phyloP scores from a whole-genome alignment of 2,888 invertebrate genomes.

The Troides aeacus region DNA sequence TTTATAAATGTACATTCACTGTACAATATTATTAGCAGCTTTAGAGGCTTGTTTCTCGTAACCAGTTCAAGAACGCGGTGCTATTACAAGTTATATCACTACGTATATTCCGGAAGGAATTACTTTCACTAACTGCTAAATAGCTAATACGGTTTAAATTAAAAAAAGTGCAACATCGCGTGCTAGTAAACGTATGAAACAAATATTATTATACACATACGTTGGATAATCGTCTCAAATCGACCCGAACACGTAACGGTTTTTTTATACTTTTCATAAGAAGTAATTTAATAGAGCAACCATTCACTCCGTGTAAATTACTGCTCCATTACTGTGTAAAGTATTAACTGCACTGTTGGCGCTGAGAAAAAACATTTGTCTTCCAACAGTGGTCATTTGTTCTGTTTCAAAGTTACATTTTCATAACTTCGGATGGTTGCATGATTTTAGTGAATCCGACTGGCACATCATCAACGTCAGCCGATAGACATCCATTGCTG shows the following conservation, averaged over 20 bases:
- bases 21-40: neutral
- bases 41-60: neutral
- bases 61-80: neutral
- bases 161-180: constrained; percentile 16
- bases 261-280: neutral
- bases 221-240: constrained; percentile 1
- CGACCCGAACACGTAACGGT: constrained; percentile 13
- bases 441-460: no score
- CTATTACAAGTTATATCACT: constrained; percentile 19
- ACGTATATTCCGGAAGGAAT: constrained; percentile 14
- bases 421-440: no score
- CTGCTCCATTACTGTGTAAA: no score
- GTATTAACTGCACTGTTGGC: no score
- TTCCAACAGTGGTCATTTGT: no score
- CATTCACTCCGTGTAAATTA: neutral
- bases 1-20: neutral
- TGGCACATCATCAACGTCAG: no score
- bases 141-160: constrained; percentile 13
- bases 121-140: constrained; percentile 17
- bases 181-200: constrained; percentile 9
- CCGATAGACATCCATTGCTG: no score
- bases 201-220: constrained; percentile 3
- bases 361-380: no score
- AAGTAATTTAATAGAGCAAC: neutral
- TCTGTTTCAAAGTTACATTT: no score